Percentiles rank a stretch among this genome's conserved stretches.
phyloP scores from a whole-genome alignment of 2,113 vertebrate genomes.

The Chrysochloris asiatica region DNA sequence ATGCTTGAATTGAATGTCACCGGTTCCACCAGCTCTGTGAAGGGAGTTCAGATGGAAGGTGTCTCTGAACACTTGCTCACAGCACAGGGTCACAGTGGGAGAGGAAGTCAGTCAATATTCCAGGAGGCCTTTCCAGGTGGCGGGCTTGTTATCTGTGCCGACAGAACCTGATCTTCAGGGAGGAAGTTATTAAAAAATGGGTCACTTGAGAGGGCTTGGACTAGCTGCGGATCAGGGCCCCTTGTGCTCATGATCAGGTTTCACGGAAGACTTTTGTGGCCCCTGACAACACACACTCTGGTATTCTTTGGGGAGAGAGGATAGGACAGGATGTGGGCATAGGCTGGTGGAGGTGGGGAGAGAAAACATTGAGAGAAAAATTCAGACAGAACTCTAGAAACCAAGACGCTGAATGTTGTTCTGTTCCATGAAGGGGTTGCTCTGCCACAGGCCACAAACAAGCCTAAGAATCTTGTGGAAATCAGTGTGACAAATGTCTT shows the following conservation, averaged over 20 bases:
- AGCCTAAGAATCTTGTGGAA: neutral
- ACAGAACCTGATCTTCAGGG: neutral
- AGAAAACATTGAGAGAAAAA: too few species aligned
- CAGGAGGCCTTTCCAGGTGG: neutral
- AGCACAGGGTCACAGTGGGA: neutral
- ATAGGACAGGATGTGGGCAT: neutral
- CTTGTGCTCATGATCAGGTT: neutral
- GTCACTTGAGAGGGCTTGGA: neutral
- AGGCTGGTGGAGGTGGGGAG: neutral
- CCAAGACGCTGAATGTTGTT: too few species aligned
- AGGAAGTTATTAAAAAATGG: slow-evolving; percentile 46
- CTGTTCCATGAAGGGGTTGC: too few species aligned
- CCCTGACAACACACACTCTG: neutral
- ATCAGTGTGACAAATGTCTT: neutral
- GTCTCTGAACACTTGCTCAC: neutral
- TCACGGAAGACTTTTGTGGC: slow-evolving; percentile 3
- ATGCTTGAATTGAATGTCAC: neutral
- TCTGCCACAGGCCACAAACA: neutral
- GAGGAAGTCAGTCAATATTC: neutral
- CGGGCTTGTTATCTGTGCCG: neutral
- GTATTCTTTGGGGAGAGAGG: neutral
- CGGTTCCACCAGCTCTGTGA: neutral
- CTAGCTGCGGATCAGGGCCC: neutral
- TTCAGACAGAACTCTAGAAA: neutral
- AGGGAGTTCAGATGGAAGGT: neutral